phyloP scores from a whole-genome alignment of 2,797 vertebrate genomes.

The Linurgus olivaceus region DNA sequence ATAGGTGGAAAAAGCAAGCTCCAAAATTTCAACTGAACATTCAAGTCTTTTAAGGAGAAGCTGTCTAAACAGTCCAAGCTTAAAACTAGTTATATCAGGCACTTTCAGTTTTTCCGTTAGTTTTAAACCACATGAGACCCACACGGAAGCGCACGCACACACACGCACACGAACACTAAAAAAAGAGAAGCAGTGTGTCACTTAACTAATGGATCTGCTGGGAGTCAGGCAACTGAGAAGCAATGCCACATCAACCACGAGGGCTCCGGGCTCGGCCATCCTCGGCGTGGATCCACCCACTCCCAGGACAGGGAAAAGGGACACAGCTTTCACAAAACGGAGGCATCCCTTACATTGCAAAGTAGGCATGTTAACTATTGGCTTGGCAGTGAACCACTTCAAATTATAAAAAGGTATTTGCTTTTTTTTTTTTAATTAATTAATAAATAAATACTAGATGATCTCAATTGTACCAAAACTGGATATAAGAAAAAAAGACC shows the following conservation, averaged over 20 bases:
- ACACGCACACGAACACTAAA: constrained; percentile 31
- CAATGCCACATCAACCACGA: constrained; percentile 28
- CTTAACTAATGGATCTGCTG: constrained; percentile 65
- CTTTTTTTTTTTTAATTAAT: constrained; percentile 81
- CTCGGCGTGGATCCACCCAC: constrained; percentile 61
- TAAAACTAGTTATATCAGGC: constrained; percentile 94
- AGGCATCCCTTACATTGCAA: constrained; percentile 72
- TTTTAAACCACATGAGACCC: constrained; percentile 77
- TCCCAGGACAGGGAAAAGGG: constrained; percentile 69
- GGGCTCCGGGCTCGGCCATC: neutral
- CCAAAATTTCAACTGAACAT: constrained; percentile 88
- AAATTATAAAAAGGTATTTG: constrained; percentile 91
- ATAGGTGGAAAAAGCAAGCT: constrained; percentile 89
- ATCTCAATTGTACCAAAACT: constrained; percentile 97
- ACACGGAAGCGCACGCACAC: constrained; percentile 45
- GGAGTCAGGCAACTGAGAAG: constrained; percentile 84
- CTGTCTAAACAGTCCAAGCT: constrained; percentile 88
- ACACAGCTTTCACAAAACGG: constrained; percentile 67
- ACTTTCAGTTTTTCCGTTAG: constrained; percentile 92
- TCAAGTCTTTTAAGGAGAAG: constrained; percentile 95
- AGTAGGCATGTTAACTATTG: constrained; percentile 87
- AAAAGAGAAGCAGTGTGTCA: constrained; percentile 82
- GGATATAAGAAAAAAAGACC: constrained; percentile 94
- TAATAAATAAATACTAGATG: constrained; percentile 98
- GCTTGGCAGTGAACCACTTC: constrained; percentile 99